Conservation (phyloP, 2,113 vertebrate species). For the Paratilapia polleni region DNA sequence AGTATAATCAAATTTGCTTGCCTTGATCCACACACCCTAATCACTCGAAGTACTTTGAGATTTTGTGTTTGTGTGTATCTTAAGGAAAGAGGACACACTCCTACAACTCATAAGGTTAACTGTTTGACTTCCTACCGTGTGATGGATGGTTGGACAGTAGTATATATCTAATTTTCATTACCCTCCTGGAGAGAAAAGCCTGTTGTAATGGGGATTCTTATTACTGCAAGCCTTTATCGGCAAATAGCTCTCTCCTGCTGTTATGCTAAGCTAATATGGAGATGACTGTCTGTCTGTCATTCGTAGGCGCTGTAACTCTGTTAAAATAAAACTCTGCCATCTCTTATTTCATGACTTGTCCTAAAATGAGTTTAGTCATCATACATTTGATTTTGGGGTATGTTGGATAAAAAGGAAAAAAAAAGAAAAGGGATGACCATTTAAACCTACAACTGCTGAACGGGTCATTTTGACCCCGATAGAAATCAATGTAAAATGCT, state of each 20-base stretch:
- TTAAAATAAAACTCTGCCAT: not conserved
- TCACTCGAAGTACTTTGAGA: conserved; percentile 18
- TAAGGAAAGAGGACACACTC: not conserved
- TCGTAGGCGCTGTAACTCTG: too few species aligned
- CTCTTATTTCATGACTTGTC: conserved; percentile 1
- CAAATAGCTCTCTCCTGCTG: conserved; percentile 56
- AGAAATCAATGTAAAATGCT: not conserved
- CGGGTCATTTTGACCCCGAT: not conserved
- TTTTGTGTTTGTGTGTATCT: conserved; percentile 23
- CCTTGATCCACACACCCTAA: conserved; percentile 9
- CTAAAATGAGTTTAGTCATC: not conserved
- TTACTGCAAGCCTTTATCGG: conserved; percentile 59
- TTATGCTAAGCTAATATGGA: not conserved
- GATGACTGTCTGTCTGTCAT: conserved; percentile 33
- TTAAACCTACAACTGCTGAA: not conserved
- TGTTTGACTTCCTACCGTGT: conserved; percentile 54
- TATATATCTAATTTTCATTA: conserved; percentile 70
- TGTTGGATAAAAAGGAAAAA: not conserved
- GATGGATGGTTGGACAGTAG: conserved; percentile 63
- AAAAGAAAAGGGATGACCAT: not conserved
- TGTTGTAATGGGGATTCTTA: conserved; percentile 53
- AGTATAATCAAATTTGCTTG: conserved; percentile 45
- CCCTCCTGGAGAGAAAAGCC: conserved; percentile 64
- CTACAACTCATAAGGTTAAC: conserved; percentile 4
- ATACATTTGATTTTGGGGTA: not conserved